Percentiles rank a stretch among this genome's conserved stretches.
These are phyloP conservation scores for Ptychodera flava DNA, from an alignment of 35 echinoderm and acorn worm genomes.

Conservation along the genomic window DNA sequence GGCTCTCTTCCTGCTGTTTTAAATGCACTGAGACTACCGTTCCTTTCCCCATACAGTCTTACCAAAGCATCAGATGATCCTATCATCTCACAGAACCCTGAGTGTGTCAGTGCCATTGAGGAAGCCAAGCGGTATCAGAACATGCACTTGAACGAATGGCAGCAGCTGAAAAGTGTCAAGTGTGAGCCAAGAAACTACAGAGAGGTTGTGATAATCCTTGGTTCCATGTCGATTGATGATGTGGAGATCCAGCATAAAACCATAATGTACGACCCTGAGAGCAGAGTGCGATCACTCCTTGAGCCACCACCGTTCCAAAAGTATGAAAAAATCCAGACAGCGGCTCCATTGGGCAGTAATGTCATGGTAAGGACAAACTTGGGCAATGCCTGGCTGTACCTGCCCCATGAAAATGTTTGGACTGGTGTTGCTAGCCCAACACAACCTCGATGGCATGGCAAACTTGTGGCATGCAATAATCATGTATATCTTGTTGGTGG, in stretches of 20 bases:
- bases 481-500: conserved; percentile 50
- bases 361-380: conserved; percentile 23
- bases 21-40: conserved; percentile 31
- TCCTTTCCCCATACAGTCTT: conserved; percentile 34
- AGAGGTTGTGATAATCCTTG: conserved; percentile 43
- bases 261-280: conserved; percentile 55
- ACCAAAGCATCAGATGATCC: conserved; percentile 7
- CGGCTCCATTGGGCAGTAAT: conserved; percentile 10
- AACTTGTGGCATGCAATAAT: conserved; percentile 5
- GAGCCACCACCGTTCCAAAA: background rate
- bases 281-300: conserved; percentile 20
- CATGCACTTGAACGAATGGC: conserved; percentile 8
- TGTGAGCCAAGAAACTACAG: conserved; percentile 38
- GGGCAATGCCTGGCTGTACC: background rate
- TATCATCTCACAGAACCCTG: conserved; percentile 26
- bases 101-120: conserved; percentile 19
- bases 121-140: conserved; percentile 30
- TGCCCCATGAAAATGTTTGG: conserved; percentile 21
- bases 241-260: conserved; percentile 34
- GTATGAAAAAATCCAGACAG: background rate
- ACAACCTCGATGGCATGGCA: conserved; percentile 25
- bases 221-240: conserved; percentile 29
- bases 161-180: background rate
- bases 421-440: conserved; percentile 18
- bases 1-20: conserved; percentile 5